phyloP scores from a whole-genome alignment of 2,797 vertebrate genomes.

The Parambassis ranga region DNA sequence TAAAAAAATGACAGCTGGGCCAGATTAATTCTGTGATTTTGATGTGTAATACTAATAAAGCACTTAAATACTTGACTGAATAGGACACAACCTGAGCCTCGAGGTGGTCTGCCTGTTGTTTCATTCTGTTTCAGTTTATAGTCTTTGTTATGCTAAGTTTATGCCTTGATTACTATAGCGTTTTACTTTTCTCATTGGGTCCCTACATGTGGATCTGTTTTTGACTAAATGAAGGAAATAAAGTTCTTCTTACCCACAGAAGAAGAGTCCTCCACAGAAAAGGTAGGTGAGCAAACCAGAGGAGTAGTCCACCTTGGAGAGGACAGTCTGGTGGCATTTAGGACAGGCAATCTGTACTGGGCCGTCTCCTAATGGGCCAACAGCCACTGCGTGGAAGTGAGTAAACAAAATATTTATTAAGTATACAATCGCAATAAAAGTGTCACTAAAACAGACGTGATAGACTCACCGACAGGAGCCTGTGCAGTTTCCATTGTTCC shows the following conservation, averaged over 20 bases:
- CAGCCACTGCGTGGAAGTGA: neutral
- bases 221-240: no score
- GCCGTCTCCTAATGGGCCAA: constrained; percentile 32
- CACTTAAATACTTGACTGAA: no score
- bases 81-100: no score
- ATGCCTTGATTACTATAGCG: no score
- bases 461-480: constrained; percentile 52
- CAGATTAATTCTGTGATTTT: no score
- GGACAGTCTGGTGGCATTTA: constrained; percentile 47
- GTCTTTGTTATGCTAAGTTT: no score
- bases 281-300: constrained; percentile 70
- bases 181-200: neutral
- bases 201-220: neutral
- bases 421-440: no score
- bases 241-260: constrained; percentile 56
- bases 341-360: constrained; percentile 64
- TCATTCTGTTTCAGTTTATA: no score
- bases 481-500: constrained; percentile 43
- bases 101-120: no score
- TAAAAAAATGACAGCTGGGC: no score
- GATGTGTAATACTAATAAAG: no score
- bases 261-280: constrained; percentile 67
- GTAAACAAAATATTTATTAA: neutral
- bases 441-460: neutral
- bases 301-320: constrained; percentile 63